Evolutionary conservation across 2,888 invertebrate genomes (phyloP).

Genomic region (Scelioninae gen. 1): DNA sequence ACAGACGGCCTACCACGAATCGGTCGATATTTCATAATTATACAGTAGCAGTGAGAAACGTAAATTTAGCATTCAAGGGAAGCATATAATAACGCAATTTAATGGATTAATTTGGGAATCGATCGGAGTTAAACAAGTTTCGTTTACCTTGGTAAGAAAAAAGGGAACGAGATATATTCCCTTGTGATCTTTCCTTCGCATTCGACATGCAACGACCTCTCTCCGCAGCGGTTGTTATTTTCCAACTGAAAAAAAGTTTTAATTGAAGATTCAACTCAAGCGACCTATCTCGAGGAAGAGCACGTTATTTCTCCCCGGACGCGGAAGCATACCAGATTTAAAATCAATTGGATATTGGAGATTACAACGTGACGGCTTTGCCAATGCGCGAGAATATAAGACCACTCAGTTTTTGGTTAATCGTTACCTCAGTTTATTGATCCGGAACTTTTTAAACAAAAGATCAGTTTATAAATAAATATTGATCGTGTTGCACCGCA

Average conservation of each 20-base stretch:
- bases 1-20: not conserved
- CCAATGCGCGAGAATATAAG: slow-evolving; percentile 72
- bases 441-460: slow-evolving; percentile 37
- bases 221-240: slow-evolving; percentile 76
- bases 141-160: slow-evolving; percentile 69
- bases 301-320: slow-evolving; percentile 74
- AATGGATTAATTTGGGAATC: slow-evolving; percentile 59
- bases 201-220: slow-evolving; percentile 74
- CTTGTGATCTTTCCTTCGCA: slow-evolving; percentile 75
- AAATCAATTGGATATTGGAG: slow-evolving; percentile 81
- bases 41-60: slow-evolving; percentile 15
- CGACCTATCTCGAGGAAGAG: slow-evolving; percentile 67
- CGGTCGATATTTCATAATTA: slow-evolving; percentile 41
- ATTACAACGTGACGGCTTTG: slow-evolving; percentile 81
- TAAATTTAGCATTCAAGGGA: slow-evolving; percentile 42
- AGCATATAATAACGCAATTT: slow-evolving; percentile 59
- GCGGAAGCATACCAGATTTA: slow-evolving; percentile 78
- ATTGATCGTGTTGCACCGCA: slow-evolving; percentile 15
- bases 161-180: slow-evolving; percentile 69
- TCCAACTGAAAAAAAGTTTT: slow-evolving; percentile 78
- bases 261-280: slow-evolving; percentile 79
- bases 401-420: slow-evolving; percentile 53
- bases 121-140: slow-evolving; percentile 48
- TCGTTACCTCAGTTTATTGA: slow-evolving; percentile 53
- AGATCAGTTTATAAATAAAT: slow-evolving; percentile 66